Base-by-base conservation (phyloP, 2,888 invertebrate species). In the Tolmerus cingulatus region DNA sequence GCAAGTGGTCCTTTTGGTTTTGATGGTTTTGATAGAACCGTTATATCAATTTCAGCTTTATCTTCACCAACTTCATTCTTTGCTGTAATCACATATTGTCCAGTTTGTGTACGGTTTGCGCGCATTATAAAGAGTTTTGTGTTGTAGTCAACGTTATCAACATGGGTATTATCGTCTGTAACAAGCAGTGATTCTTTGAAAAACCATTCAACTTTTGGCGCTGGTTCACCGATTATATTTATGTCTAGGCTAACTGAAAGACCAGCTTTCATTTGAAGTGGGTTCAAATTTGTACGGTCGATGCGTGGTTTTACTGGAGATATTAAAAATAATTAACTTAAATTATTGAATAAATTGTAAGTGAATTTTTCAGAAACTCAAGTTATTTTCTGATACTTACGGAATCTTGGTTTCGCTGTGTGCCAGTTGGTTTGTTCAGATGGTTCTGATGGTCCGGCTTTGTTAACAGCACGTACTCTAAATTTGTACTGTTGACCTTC, bases 401-500 rank as follows among this genome's bases (percentile, higher is more conserved):
- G 94, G 95, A 95, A 97, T 92, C 97, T 94, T 34, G 98, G 93
- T 91, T 98, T 98, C 89, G 97, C 97, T 4, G 96, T 96, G 90
- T 98, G 98, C 94, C 97, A 97, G 93, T 97, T 96, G 85, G 97
- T 97, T 91, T 97, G 96, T 92, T 98, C 98, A 34, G 97, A 97
- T 0, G 98, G 97, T 90, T 97, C 97, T 0, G 98, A 98, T 74
- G 95, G 96, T 1, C 99, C 99, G 77, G 98, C 98, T 93, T 98
- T 97, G 93, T 99, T 99, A 16, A 98, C 93, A 27, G 99, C 99
- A n/a, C 97, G 94, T 1, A 98, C 95, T 51, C 98, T 94, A 94
- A 98, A 99, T 92, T 98, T 98, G 92, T 99, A 99, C 91, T 98
- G 98, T 92, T 97, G 97, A 27, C 98, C 98, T 93, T 98, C 97